Conservation (phyloP, 2,797 vertebrate genomes). For the Hozukius guyotensis region DNA sequence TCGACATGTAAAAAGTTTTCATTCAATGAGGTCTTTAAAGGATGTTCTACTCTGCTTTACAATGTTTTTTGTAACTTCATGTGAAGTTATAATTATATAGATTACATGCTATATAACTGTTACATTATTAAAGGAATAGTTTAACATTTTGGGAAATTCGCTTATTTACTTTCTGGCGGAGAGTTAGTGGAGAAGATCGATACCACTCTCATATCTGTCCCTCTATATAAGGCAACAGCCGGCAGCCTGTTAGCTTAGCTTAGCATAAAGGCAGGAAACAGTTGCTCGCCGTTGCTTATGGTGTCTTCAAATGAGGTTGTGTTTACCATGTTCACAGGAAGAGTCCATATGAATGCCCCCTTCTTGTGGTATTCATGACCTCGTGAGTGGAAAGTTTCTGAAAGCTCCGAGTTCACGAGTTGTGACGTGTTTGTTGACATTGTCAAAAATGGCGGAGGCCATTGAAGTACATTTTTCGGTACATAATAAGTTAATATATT, state of each 20-base stretch:
- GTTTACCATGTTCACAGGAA: no score
- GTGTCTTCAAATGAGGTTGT: background rate
- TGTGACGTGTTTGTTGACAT: no score
- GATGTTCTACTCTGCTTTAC: slow-evolving; percentile 2
- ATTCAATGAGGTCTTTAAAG: slow-evolving; percentile 40
- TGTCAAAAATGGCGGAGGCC: no score
- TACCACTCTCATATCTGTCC: background rate
- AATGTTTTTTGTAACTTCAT: slow-evolving; percentile 16
- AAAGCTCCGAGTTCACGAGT: no score
- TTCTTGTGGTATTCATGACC: no score
- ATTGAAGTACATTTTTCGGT: no score
- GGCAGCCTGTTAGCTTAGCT: no score
- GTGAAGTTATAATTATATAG: slow-evolving; percentile 14
- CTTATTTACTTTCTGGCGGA: background rate
- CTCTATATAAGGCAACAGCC: background rate
- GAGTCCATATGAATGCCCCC: fast-evolving
- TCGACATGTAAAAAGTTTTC: slow-evolving; percentile 3
- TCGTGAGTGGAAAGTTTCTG: no score
- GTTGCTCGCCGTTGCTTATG: background rate
- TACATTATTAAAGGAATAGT: slow-evolving; percentile 17
- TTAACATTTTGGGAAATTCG: background rate
- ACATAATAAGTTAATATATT: no score
- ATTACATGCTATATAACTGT: slow-evolving; percentile 25
- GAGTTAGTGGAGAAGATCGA: background rate
- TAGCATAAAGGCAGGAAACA: no score